A percentile compares a stretch with the other conserved stretches of the same genome.
phyloP scores from a whole-genome alignment of 2,888 invertebrate species.

The Ptychoptera contaminata region DNA sequence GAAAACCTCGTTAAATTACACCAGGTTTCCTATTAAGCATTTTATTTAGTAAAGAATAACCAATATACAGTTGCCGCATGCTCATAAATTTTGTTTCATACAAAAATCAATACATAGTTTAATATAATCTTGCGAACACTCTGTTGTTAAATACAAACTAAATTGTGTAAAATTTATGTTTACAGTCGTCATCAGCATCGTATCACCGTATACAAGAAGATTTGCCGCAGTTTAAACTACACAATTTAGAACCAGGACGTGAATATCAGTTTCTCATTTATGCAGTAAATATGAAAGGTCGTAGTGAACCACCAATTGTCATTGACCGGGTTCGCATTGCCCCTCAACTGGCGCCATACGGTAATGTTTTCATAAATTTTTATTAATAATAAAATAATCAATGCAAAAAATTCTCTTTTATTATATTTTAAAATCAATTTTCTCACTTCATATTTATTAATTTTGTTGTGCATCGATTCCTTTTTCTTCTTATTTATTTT shows the following conservation, averaged over 20 bases:
- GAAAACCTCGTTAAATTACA: too few species aligned
- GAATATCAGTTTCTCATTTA: constrained; percentile 67
- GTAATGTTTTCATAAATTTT: too few species aligned
- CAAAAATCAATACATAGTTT: too few species aligned
- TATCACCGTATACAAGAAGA: constrained; percentile 47
- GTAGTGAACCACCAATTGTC: constrained; percentile 56
- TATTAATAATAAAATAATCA: constrained; percentile 8
- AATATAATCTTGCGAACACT: too few species aligned
- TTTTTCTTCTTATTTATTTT: constrained; percentile 1
- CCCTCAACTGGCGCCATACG: constrained; percentile 31
- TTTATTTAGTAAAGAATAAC: too few species aligned
- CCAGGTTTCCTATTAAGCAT: too few species aligned
- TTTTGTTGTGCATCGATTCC: background rate
- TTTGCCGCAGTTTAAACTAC: constrained; percentile 53
- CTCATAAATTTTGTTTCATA: too few species aligned
- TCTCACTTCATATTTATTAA: background rate
- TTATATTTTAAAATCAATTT: too few species aligned
- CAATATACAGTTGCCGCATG: too few species aligned
- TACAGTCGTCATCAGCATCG: constrained; percentile 36
- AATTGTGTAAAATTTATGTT: constrained; percentile 2
- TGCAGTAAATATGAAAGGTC: constrained; percentile 67
- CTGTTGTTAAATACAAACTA: background rate
- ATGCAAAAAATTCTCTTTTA: too few species aligned
- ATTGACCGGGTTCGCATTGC: constrained; percentile 36
- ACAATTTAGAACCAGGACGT: constrained; percentile 57